phyloP scores from a whole-genome alignment of 2,888 invertebrate species.

The Gari tellinella region DNA sequence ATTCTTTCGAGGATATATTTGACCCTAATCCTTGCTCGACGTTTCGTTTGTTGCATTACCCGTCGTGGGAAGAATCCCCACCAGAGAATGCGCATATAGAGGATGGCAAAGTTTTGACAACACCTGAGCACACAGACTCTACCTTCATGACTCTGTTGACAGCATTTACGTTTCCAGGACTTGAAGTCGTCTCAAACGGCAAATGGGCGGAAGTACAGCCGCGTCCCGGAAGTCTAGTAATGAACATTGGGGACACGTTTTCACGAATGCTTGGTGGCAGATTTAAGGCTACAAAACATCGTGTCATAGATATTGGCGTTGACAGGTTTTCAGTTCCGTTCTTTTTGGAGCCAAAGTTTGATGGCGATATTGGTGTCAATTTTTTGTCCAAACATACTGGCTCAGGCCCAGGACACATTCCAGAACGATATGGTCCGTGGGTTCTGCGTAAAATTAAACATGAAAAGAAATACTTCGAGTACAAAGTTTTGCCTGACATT shows the following conservation, averaged over 20 bases:
- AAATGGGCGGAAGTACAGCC: constrained; percentile 61
- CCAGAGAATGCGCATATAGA: constrained; percentile 57
- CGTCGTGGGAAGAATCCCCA: constrained; percentile 56
- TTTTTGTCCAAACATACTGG: constrained; percentile 40
- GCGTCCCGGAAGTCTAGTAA: constrained; percentile 62
- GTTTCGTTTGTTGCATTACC: constrained; percentile 68
- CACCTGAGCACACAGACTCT: constrained; percentile 68
- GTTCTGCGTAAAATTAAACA: constrained; percentile 46
- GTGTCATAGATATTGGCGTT: constrained; percentile 61
- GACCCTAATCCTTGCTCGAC: constrained; percentile 65
- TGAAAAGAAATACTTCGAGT: constrained; percentile 64
- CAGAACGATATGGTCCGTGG: constrained; percentile 54
- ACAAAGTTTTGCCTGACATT: constrained; percentile 63
- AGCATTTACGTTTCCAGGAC: constrained; percentile 59
- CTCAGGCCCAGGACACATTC: constrained; percentile 39
- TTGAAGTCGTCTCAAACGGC: constrained; percentile 56
- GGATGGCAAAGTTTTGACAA: constrained; percentile 56
- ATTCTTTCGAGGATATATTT: constrained; percentile 64
- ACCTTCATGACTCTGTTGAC: constrained; percentile 63
- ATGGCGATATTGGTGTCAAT: constrained; percentile 58
- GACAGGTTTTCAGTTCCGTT: constrained; percentile 67
- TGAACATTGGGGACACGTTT: constrained; percentile 70
- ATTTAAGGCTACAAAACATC: constrained; percentile 66
- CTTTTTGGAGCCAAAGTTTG: constrained; percentile 62
- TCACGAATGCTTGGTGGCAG: constrained; percentile 63